Base-by-base conservation (phyloP, 2,888 invertebrate species). In the Eristalis arbustorum region DNA sequence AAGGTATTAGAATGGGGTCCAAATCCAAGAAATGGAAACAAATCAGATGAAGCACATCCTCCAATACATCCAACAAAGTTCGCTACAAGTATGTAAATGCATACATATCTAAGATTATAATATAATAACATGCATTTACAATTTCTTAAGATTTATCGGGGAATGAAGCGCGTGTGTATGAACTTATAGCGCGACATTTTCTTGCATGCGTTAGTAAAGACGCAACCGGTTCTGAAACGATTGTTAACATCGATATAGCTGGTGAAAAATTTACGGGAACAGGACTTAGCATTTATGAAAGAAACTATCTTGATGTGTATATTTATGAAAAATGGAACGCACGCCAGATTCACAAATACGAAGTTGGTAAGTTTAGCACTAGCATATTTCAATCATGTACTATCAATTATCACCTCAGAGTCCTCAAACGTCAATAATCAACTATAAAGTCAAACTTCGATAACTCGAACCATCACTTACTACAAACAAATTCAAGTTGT, bases 1-100 rank as follows among this genome's bases (percentile, higher is more conserved):
- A 93, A 95, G 62, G 95, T 99, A 14, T 89, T 98, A 28, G 94
- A 96, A 78, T 95, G 95, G 88, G 98, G 97, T 0, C 96, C 97
- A 0, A 96, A 95, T 91, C 99, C 99, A 0, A 93, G 99, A 14
- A 98, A 98, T 92, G 99, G 99, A 1, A 97, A 95, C 90, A 99
- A 99, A 93, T 96, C 96, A 22, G 99, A 99, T 93, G 96, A 99
- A 92, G 99, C 99, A 81, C 99, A 99, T 96, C 99, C 99, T 49
- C 99, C 99, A 0, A 99, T 99, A 91, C 99, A 99, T 93, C 98
- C 99, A 0, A 97, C 96, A 3, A 99, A 98, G 93, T 95, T 96
- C 90, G 94, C 96, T 62, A 92, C 94, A 93, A 91, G 95, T n/a
- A n/a, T n/a, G n/a, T n/a, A n/a, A n/a, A n/a, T 95, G 92, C 95